Conservation (phyloP, 2,888 invertebrate species). For the Acronicta leporina region DNA sequence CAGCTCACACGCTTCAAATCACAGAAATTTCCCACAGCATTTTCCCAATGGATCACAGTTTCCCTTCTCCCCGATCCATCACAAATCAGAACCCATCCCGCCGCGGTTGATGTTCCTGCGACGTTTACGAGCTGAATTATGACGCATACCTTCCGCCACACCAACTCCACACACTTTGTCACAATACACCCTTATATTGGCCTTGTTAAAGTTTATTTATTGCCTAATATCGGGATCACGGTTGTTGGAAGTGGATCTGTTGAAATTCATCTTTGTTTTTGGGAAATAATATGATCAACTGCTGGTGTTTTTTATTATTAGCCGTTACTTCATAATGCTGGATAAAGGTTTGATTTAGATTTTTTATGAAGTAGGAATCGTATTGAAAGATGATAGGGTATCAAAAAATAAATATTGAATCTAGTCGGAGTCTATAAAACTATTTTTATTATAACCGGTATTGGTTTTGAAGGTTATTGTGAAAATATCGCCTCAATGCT, state of each 20-base stretch:
- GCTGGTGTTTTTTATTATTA: too few relatives aligned
- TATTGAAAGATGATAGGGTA: too few relatives aligned
- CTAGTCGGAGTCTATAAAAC: too few relatives aligned
- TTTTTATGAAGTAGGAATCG: too few relatives aligned
- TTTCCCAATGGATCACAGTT: slow-evolving; percentile 45
- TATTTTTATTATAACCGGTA: too few relatives aligned
- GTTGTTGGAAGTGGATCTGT: slow-evolving; percentile 6
- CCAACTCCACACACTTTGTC: slow-evolving; percentile 66
- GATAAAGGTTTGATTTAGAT: too few relatives aligned
- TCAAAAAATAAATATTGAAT: too few relatives aligned
- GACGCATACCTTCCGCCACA: slow-evolving; percentile 81
- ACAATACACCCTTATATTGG: slow-evolving; percentile 61
- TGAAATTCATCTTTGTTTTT: slow-evolving; percentile 1
- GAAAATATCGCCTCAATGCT: neutral
- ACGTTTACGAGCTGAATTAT: slow-evolving; percentile 84
- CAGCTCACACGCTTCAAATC: neutral
- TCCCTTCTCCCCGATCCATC: slow-evolving; percentile 76
- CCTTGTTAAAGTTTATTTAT: slow-evolving; percentile 68
- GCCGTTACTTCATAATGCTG: too few relatives aligned
- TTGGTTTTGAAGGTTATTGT: too few relatives aligned
- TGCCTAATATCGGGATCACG: slow-evolving; percentile 50
- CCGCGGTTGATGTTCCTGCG: slow-evolving; percentile 67
- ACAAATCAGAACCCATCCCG: slow-evolving; percentile 70
- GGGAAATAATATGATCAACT: too few relatives aligned
- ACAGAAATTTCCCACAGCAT: slow-evolving; percentile 9